Conservation (phyloP, 2,888 invertebrate genomes). For the Tolmerus cingulatus region DNA sequence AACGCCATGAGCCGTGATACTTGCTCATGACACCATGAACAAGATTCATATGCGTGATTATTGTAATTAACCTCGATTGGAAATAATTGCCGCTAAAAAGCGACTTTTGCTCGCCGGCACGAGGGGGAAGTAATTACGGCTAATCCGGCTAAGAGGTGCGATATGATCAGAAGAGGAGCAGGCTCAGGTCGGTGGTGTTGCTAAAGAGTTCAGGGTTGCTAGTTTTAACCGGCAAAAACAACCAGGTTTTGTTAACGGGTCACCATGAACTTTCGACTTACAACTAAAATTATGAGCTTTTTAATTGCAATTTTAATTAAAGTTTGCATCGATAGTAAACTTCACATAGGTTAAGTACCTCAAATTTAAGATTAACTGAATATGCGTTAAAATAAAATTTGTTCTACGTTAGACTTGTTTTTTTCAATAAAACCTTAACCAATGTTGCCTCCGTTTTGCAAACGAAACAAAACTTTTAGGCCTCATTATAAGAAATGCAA, state of each 20-base stretch:
- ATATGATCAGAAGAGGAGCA: background rate
- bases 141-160: background rate
- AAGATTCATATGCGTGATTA: background rate
- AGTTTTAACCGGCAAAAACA: background rate
- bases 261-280: background rate
- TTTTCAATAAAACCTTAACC: background rate
- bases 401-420: background rate
- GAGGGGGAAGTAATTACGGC: background rate
- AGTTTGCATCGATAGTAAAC: background rate
- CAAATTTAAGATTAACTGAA: no score
- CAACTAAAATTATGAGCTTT: background rate
- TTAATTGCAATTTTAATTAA: background rate
- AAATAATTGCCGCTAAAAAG: background rate
- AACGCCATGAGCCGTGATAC: background rate
- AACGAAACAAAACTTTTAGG: background rate
- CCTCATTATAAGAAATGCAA: background rate
- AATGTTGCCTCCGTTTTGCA: background rate
- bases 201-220: background rate
- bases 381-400: background rate
- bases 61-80: conserved; percentile 4
- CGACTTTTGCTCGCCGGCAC: background rate
- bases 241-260: background rate
- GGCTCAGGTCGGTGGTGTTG: background rate
- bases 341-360: no score
- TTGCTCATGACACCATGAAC: conserved; percentile 5